phyloP scores from a whole-genome alignment of 2,888 invertebrate species.

The Drosophila testacea region DNA sequence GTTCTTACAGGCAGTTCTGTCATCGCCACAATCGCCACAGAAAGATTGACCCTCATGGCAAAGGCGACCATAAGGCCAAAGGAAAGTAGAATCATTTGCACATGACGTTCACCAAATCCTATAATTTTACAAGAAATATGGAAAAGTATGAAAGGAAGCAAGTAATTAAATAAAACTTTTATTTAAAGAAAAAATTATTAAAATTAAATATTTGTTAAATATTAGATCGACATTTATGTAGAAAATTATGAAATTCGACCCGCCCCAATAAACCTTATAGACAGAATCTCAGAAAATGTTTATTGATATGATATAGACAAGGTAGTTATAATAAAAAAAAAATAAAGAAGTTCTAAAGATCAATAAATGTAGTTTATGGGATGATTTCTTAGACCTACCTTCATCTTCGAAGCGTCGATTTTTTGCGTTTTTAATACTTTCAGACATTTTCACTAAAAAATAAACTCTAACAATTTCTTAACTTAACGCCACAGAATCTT shows the following conservation, averaged over 20 bases:
- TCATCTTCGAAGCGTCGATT: conserved; percentile 53
- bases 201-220: background rate
- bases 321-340: too few species aligned
- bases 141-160: too few species aligned
- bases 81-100: conserved; percentile 88
- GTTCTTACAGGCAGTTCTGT: conserved; percentile 85
- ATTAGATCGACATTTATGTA: too few species aligned
- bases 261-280: too few species aligned
- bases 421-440: conserved; percentile 9
- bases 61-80: conserved; percentile 88
- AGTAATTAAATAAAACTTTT: background rate
- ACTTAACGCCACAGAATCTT: conserved; percentile 5
- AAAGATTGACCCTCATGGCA: conserved; percentile 89
- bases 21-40: conserved; percentile 91
- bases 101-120: conserved; percentile 87
- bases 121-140: conserved; percentile 19
- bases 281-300: too few species aligned
- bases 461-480: background rate
- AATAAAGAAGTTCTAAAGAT: background rate
- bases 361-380: background rate
- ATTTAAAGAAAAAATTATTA: too few species aligned
- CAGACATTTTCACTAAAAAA: conserved; percentile 8
- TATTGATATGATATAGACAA: too few species aligned
- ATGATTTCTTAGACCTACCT: conserved; percentile 17
- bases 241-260: too few species aligned